phyloP scores from a whole-genome alignment of 2,797 vertebrate species.

The Falco berigora region DNA sequence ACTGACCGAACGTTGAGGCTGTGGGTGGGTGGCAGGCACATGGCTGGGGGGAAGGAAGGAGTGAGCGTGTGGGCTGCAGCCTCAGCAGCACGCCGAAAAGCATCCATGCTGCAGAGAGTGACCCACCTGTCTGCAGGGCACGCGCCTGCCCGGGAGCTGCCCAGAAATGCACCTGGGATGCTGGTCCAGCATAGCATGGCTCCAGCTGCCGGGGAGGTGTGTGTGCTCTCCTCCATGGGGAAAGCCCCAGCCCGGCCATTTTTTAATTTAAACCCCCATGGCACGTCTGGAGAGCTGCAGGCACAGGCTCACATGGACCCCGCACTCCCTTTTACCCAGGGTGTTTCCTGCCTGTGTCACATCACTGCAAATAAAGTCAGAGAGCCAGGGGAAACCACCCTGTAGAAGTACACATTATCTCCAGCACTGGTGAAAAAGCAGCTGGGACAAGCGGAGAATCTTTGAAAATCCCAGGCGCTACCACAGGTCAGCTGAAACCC shows the following conservation, averaged over 20 bases:
- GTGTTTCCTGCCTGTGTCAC: not conserved
- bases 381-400: not conserved
- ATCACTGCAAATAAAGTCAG: not conserved
- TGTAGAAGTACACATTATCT: not conserved
- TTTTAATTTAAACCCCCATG: not conserved
- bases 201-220: not conserved
- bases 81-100: not conserved
- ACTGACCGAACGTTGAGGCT: not conserved
- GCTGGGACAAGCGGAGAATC: not conserved
- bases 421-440: not conserved
- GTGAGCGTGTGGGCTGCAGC: not conserved
- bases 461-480: not conserved
- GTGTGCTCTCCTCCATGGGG: not conserved
- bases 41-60: not conserved
- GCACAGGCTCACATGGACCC: not conserved
- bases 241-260: not conserved
- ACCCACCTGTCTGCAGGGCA: not conserved
- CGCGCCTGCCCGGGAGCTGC: not conserved
- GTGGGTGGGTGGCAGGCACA: not conserved
- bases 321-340: not conserved
- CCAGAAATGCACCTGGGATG: not conserved
- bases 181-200: not conserved
- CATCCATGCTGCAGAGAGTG: not conserved
- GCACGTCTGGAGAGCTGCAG: not conserved
- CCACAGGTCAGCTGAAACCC: not conserved